Evolutionary conservation across 2,888 invertebrate species (phyloP).

Genomic region (Hofmannophila pseudospretella): DNA sequence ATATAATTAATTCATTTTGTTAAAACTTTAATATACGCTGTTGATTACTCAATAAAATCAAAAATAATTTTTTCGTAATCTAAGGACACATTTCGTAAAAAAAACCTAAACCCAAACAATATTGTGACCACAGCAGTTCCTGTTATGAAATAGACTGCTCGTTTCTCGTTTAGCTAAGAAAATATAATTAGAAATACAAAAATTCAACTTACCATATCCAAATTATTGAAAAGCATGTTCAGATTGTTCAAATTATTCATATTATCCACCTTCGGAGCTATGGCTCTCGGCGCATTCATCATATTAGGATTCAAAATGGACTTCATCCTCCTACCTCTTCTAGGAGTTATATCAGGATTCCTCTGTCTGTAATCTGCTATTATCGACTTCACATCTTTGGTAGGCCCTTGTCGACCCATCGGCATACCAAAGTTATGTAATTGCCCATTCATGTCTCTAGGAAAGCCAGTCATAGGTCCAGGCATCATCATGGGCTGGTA

Average conservation of each 20-base stretch:
- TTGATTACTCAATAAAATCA: too few species aligned
- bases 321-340: constrained; percentile 81
- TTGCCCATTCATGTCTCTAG: constrained; percentile 76
- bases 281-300: constrained; percentile 59
- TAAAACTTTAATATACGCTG: too few species aligned
- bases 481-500: constrained; percentile 65
- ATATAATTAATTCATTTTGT: too few species aligned
- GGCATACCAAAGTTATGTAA: constrained; percentile 73
- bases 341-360: constrained; percentile 85
- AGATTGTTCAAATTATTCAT: constrained; percentile 45
- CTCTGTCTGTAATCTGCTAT: constrained; percentile 88
- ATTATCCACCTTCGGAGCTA: constrained; percentile 60
- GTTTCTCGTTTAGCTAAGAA: too few species aligned
- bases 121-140: too few species aligned
- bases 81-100: too few species aligned
- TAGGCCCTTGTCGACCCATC: constrained; percentile 84
- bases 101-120: too few species aligned
- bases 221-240: constrained; percentile 67
- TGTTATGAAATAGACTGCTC: too few species aligned
- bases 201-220: constrained; percentile 65
- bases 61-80: too few species aligned
- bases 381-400: constrained; percentile 89
- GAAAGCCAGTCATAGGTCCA: constrained; percentile 56
- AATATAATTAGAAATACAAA: constrained; percentile 4
- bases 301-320: constrained; percentile 57